Evolutionary conservation across 2,113 vertebrate species (phyloP).

Genomic region (Tretioscincus oriximinensis): DNA sequence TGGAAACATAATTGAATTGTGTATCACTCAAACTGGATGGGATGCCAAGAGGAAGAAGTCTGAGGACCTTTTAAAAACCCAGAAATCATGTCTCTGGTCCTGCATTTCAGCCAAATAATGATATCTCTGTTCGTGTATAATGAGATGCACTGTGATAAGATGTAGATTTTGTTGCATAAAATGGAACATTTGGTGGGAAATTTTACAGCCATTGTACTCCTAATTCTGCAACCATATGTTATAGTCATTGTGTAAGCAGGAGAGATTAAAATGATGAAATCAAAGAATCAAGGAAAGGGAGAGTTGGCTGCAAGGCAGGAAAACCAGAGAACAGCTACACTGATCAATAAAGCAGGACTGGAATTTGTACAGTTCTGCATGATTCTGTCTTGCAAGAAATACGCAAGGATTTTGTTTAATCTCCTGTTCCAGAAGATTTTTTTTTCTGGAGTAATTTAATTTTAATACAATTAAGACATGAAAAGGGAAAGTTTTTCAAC

Average conservation of each 20-base stretch:
- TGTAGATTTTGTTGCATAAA: slow-evolving; percentile 36
- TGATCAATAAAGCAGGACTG: background rate
- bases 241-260: background rate
- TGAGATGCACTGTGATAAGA: slow-evolving; percentile 39
- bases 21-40: slow-evolving; percentile 2
- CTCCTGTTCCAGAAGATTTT: background rate
- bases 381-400: background rate
- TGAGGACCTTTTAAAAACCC: background rate
- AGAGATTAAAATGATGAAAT: slow-evolving; percentile 41
- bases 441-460: no score
- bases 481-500: no score
- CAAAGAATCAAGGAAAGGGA: slow-evolving; percentile 50
- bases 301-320: slow-evolving; percentile 8
- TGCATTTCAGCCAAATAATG: background rate
- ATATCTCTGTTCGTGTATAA: slow-evolving; percentile 34
- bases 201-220: slow-evolving; percentile 21
- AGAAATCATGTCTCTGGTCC: background rate
- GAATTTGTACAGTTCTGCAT: background rate
- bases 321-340: slow-evolving; percentile 8
- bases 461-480: background rate
- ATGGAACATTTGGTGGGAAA: slow-evolving; percentile 37
- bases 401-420: background rate
- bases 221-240: slow-evolving; percentile 24
- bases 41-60: slow-evolving; percentile 18
- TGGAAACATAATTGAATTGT: slow-evolving; percentile 19